Evolutionary conservation across 1,140 invertebrate species (phyloP).

Genomic region (Drosophila teissieri): DNA sequence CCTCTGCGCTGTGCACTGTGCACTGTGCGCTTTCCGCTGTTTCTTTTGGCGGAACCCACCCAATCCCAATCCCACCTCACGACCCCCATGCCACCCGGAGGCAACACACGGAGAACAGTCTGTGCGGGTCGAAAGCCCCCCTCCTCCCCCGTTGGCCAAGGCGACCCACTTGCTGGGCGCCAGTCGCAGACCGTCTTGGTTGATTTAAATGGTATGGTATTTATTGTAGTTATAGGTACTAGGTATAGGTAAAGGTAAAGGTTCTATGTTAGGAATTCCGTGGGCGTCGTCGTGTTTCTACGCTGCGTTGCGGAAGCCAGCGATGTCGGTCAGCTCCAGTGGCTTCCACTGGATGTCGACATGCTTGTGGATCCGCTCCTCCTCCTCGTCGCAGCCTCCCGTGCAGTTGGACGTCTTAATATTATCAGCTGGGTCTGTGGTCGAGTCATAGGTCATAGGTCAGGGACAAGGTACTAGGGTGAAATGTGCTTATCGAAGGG

Average conservation of each 20-base stretch:
- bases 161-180: neutral
- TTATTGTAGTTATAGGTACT: slow-evolving; percentile 6
- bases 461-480: neutral
- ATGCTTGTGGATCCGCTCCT: slow-evolving; percentile 40
- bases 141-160: neutral
- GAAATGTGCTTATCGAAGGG: too few species aligned
- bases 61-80: neutral
- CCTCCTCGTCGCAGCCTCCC: slow-evolving; percentile 34
- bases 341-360: slow-evolving; percentile 68
- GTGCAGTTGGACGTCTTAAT: slow-evolving; percentile 60
- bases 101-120: neutral
- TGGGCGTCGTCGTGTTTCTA: neutral
- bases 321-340: slow-evolving; percentile 39
- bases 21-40: slow-evolving; percentile 14
- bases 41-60: slow-evolving; percentile 37
- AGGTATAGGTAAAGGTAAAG: neutral
- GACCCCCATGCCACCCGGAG: neutral
- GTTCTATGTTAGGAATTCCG: slow-evolving; percentile 1
- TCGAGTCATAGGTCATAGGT: neutral
- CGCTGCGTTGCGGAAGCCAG: slow-evolving; percentile 50
- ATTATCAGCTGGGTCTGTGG: slow-evolving; percentile 73
- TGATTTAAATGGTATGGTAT: slow-evolving; percentile 4
- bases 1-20: slow-evolving; percentile 4
- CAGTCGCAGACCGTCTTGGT: neutral
- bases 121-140: neutral